A percentile compares a stretch with the other conserved stretches of the same genome.
phyloP scores from a whole-genome alignment of 2,888 invertebrate species.

The Macrophya alboannulata region DNA sequence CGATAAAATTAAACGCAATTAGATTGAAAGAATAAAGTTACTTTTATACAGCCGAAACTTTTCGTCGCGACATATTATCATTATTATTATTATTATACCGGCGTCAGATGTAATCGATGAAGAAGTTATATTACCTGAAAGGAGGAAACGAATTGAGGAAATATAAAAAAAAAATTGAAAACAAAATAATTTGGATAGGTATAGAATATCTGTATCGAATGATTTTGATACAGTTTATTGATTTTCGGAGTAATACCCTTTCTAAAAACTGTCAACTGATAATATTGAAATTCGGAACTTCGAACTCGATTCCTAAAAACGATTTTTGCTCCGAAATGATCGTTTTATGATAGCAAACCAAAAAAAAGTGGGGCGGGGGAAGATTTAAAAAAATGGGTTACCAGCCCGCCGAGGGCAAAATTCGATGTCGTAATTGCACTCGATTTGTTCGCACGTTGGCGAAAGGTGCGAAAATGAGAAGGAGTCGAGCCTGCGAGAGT shows the following conservation, averaged over 20 bases:
- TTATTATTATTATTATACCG: background rate
- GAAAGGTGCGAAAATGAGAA: conserved; percentile 25
- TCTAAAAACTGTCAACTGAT: too few relatives aligned
- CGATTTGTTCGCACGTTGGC: conserved; percentile 39
- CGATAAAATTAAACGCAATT: conserved; percentile 14
- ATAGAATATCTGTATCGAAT: background rate
- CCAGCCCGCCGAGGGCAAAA: background rate
- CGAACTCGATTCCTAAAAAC: background rate
- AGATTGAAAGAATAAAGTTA: background rate
- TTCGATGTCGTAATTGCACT: conserved; percentile 39
- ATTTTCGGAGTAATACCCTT: too few relatives aligned
- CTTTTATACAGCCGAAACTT: background rate
- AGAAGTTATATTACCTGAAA: background rate
- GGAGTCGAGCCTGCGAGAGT: background rate
- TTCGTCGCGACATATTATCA: background rate
- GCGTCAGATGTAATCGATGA: background rate
- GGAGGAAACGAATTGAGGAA: background rate
- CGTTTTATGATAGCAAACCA: background rate
- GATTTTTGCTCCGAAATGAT: background rate
- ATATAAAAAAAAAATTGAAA: background rate
- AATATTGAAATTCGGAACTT: too few relatives aligned
- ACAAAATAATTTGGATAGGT: background rate
- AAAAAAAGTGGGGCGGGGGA: background rate
- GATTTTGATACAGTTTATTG: background rate
- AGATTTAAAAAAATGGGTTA: background rate